Base-by-base conservation (phyloP, 35 echinoderm and acorn worm genomes). In the Acanthaster planci region DNA sequence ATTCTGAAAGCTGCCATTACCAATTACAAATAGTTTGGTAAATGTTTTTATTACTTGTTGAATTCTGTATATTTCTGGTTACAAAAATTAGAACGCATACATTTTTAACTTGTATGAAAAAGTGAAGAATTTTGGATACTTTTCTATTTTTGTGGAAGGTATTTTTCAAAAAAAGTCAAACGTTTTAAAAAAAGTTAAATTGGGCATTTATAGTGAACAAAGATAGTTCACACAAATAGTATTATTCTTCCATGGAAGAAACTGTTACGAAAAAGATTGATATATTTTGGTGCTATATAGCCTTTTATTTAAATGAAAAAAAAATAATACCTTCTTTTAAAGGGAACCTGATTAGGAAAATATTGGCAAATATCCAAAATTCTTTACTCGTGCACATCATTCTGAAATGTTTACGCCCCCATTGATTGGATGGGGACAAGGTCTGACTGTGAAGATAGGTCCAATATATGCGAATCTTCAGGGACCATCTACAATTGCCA, bases 91-190 rank as follows among this genome's bases (percentile, higher is more conserved):
- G 42, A 47, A 47, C 12, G 42, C 42, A 47, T 47, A 47, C 42
- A 47, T 47, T 47, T 47, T 47, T 47, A 47, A 47, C 4, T 12
- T n/a, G n/a, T 12, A 47, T 72, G 34, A 27, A 10, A 72, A 72
- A 36, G 64, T 72, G 64, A 72, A 72, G 64, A 72, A 72, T 72
- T 72, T 72, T 72, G 64, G 64, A 72, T 72, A 72, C 34, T 72
- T 72, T 72, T 72, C 64, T 72, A 72, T 72, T 72, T 72, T 72
- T 72, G 16, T 72, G 30, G 34, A 72, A 72, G 64, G 64, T 72
- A 72, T 72, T 31, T 72, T 72, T 60, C 34, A 72, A 31, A 72
- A 72, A 68, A 72, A 67, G 59, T 67, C 12, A 47, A 47, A 47
- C 42, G 14, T 0, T 2, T 56, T 1, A 15, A 31, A 67, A 67